Evolutionary conservation across 2,797 vertebrate genomes (phyloP).

Genomic region (Peromyscus eremicus): DNA sequence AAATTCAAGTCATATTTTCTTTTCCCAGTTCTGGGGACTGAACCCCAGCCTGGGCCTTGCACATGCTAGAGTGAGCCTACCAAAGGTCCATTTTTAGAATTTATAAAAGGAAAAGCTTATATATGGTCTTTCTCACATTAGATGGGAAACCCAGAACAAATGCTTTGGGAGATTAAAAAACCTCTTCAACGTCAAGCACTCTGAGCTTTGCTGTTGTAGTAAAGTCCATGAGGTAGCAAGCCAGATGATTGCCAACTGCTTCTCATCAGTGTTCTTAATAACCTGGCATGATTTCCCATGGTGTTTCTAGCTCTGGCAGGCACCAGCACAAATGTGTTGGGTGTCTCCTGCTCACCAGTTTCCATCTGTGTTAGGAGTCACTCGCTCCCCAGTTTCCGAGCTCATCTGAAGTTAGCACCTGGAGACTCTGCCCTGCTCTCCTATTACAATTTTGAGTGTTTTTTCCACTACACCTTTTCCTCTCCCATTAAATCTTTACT

Average conservation of each 20-base stretch:
- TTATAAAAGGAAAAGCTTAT: neutral
- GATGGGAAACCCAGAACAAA: neutral
- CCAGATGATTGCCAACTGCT: neutral
- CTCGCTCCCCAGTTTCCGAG: neutral
- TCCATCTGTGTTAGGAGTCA: fast-evolving
- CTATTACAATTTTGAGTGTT: neutral
- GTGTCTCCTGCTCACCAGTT: neutral
- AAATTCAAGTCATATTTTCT: conserved; percentile 6
- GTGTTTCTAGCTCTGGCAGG: neutral
- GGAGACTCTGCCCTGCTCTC: neutral
- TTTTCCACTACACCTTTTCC: neutral
- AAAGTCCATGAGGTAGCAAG: neutral
- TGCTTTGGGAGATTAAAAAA: neutral
- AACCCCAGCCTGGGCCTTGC: neutral
- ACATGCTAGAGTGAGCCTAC: neutral
- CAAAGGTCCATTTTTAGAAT: neutral
- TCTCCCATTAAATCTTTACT: neutral
- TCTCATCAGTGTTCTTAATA: neutral
- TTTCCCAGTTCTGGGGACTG: neutral
- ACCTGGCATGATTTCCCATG: neutral
- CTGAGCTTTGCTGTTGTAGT: neutral
- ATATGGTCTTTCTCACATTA: neutral
- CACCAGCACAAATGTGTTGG: fast-evolving
- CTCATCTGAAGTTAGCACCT: neutral
- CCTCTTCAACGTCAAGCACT: neutral